Percentiles rank a stretch among this genome's conserved stretches.
Conservation (phyloP, 2,113 vertebrate genomes). For the Calypte anna region DNA sequence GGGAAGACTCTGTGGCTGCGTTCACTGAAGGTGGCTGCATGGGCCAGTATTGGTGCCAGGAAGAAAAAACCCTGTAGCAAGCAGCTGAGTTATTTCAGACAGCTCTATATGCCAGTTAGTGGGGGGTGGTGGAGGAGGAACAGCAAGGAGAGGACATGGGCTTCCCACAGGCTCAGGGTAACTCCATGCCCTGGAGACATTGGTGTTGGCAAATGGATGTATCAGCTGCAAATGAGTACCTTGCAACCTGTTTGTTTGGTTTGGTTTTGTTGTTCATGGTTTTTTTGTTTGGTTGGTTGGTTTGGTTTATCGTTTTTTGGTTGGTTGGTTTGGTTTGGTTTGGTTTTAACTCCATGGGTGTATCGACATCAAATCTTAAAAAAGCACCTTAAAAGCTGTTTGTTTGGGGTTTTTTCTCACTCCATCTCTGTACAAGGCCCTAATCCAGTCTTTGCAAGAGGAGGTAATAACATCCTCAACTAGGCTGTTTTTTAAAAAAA, state of each 20-base stretch:
- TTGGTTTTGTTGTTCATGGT: too few relatives aligned
- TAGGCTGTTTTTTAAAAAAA: not conserved
- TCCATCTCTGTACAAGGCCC: not conserved
- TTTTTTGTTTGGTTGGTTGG: too few relatives aligned
- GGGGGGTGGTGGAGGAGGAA: not conserved
- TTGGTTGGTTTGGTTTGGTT: too few relatives aligned
- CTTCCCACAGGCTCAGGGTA: not conserved
- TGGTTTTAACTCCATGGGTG: too few relatives aligned
- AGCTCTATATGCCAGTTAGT: not conserved
- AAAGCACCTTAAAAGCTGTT: not conserved
- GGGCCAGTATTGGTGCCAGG: not conserved
- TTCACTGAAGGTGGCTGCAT: rapidly evolving
- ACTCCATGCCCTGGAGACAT: not conserved
- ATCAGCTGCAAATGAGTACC: not conserved
- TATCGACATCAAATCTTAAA: not conserved
- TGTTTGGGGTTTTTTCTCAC: not conserved
- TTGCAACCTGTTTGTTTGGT: not conserved
- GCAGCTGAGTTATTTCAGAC: not conserved
- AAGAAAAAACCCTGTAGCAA: not conserved
- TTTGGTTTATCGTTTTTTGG: too few relatives aligned
- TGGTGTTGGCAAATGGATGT: not conserved
- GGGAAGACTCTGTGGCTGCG: not conserved
- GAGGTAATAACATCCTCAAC: not conserved
- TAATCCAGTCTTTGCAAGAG: not conserved
- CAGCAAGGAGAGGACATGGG: rapidly evolving